Conservation (phyloP, 2,113 vertebrate genomes). For the Dicrurus megarhynchus region DNA sequence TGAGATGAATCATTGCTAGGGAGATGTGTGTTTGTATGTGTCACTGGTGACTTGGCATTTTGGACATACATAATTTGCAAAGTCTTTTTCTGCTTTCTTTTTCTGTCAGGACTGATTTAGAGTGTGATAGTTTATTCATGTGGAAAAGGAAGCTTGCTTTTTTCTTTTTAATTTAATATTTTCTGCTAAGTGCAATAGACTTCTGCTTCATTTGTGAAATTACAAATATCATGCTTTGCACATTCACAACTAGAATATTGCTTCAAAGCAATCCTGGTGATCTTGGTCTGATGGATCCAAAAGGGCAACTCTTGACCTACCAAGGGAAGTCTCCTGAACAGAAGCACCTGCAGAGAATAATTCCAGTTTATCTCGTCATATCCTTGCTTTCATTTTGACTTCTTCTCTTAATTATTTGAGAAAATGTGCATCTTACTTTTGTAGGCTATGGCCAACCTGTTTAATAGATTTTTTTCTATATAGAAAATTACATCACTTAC, state of each 20-base stretch:
- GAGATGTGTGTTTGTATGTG: not conserved
- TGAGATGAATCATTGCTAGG: not conserved
- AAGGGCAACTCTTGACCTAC: not conserved
- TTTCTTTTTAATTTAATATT: not conserved
- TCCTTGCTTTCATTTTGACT: not conserved
- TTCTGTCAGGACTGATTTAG: not conserved
- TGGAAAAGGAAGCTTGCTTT: not conserved
- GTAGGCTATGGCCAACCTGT: not conserved
- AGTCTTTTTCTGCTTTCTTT: not conserved
- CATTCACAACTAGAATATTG: not conserved
- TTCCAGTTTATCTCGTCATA: not conserved
- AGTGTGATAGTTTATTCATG: not conserved
- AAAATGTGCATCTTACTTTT: not conserved
- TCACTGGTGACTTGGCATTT: not conserved
- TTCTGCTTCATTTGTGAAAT: slow-evolving; percentile 3
- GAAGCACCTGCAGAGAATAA: not conserved
- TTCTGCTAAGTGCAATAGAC: not conserved
- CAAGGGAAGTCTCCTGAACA: not conserved
- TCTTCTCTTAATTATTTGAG: not conserved
- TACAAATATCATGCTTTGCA: not conserved
- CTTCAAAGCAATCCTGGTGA: not conserved
- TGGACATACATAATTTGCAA: not conserved
- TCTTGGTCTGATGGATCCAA: not conserved
- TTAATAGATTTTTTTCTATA: slow-evolving; percentile 1
- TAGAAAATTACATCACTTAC: slow-evolving; percentile 28